Conservation (phyloP, 2,888 invertebrate genomes). For the Nephrotoma flavescens region DNA sequence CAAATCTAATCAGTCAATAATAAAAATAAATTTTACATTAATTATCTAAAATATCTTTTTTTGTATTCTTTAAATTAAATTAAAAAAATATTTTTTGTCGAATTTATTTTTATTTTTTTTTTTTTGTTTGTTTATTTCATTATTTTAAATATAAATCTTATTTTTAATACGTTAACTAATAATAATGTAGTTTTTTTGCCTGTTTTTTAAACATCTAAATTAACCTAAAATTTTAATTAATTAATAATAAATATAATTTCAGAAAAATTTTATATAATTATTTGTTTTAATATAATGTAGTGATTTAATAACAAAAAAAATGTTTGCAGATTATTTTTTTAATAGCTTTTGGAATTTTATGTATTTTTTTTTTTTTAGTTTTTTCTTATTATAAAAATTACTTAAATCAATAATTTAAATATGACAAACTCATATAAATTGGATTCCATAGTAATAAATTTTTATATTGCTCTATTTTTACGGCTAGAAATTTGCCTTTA, state of each 20-base stretch:
- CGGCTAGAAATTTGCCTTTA: neutral
- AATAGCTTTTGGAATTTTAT: neutral
- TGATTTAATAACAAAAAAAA: neutral
- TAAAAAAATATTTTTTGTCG: neutral
- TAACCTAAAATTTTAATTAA: neutral
- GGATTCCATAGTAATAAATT: neutral
- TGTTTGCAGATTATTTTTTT: neutral
- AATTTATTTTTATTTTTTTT: neutral
- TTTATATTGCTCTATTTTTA: neutral
- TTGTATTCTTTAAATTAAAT: neutral
- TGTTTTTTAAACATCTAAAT: neutral
- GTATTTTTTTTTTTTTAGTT: neutral
- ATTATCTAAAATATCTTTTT: neutral
- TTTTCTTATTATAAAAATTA: neutral
- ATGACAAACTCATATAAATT: neutral
- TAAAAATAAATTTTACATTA: neutral
- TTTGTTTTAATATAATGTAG: neutral
- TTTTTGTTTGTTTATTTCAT: neutral
- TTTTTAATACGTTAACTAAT: neutral
- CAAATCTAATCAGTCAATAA: neutral
- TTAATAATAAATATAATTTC: neutral
- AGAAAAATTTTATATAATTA: neutral
- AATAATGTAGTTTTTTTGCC: neutral
- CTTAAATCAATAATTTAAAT: neutral
- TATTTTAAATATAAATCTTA: neutral